These are phyloP conservation scores for Tetragnatha versicolor DNA, from an alignment of 1,140 invertebrate species.

Conservation along the genomic window DNA sequence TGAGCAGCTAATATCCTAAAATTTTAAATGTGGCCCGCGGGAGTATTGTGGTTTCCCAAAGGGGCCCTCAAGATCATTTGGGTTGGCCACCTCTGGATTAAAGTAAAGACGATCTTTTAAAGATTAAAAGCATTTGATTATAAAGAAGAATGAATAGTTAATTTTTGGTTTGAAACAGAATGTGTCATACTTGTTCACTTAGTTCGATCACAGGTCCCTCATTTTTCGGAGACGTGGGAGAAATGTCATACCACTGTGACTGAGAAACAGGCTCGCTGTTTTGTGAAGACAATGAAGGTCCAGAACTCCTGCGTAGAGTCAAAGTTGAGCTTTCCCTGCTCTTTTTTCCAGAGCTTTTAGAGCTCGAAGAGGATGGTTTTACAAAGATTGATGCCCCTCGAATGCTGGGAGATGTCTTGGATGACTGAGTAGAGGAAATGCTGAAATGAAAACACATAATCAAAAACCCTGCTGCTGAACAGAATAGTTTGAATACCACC, in stretches of 20 bases:
- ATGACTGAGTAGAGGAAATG: conserved; percentile 28
- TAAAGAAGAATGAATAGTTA: too few species aligned
- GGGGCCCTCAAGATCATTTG: too few species aligned
- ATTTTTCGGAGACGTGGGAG: conserved; percentile 21
- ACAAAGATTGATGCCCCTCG: conserved; percentile 53
- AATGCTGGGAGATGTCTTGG: conserved; percentile 38
- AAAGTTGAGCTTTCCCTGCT: conserved; percentile 32
- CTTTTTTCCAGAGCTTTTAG: conserved; percentile 47
- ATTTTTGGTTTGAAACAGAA: too few species aligned
- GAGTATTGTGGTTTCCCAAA: too few species aligned
- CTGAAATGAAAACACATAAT: conserved; percentile 4
- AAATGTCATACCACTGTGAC: conserved; percentile 57
- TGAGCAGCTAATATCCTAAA: too few species aligned
- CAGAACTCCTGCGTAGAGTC: conserved; percentile 47
- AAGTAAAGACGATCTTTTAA: too few species aligned
- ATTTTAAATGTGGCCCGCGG: too few species aligned
- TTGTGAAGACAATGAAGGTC: conserved; percentile 4
- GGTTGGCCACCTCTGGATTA: too few species aligned
- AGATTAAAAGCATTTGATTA: too few species aligned
- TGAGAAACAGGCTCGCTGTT: conserved; percentile 42
- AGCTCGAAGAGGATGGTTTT: conserved; percentile 22
- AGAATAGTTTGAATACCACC: background rate
- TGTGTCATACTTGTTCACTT: conserved; percentile 55
- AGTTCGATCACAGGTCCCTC: conserved; percentile 53
- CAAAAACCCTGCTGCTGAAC: background rate